Base-by-base conservation (phyloP, 2,888 invertebrate genomes). In the Atethmia centrago region DNA sequence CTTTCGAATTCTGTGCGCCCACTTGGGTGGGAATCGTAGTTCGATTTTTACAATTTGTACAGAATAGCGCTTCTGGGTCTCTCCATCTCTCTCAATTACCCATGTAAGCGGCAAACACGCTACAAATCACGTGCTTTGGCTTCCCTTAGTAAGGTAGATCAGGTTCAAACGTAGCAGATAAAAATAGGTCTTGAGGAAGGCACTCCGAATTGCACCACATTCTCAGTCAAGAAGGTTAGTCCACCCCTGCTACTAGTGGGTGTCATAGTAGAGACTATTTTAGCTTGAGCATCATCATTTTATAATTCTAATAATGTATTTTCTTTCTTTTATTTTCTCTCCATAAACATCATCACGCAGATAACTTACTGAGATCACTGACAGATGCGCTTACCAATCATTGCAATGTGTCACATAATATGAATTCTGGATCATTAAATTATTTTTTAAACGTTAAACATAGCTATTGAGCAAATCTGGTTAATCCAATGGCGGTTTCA, bases 401-500 rank as follows among this genome's bases (percentile, higher is more conserved):
- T 21, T 49, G 49, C 3, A 51, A n/a, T 49, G 21, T 36, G n/a
- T 53, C 25, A 53, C 53, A 25, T n/a, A n/a, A n/a, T 14, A 25
- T 53, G 9, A 16, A 16, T 28, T 55, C 55, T 25, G 55, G 25
- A 28, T 55, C 8, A 55, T 55, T 55, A 1, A 28, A 55, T 16
- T 28, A 55, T 55, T 28, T 55, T 53, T 9, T 9, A 21, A 49
- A 21, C 8, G 0, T 5, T 53, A 16, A 42, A 42, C 25, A 42
- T 1, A 62, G 19, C 12, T 42, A 14, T 28, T 58, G 12, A 42
- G 9, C 10, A 42, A 45, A 71, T 45, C 81, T 21, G 79, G 62
- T 66, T 66, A 65, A 73, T 53, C 68, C 66, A 56, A 14, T 42
- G n/a, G 1, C 31, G 25, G 49, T 67, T 51, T 21, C 66, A 71